Evolutionary conservation across 2,888 invertebrate genomes (phyloP), one percentile per base, ranked within the genome.

Genomic region (Drosophila meridiana): DNA sequence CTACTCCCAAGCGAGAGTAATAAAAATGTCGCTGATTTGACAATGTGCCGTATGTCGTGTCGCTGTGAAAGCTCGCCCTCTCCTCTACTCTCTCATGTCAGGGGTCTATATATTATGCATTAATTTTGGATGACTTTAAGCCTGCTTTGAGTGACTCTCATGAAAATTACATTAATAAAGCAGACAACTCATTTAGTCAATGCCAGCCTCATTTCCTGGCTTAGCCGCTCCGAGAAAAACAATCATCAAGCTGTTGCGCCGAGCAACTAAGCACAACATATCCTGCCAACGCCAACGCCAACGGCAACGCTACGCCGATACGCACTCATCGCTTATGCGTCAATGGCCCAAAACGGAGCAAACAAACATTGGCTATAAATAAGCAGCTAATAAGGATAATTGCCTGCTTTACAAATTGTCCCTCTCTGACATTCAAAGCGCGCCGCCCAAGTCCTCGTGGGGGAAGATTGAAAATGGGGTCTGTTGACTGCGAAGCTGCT

Each of bases 361-460:
- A 78, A 76, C 82, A 88, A 88, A 88, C 81, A 88, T 83, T 67
- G 85, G 79, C 81, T 73, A 86, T 83, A 90, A 89, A 87, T 84
- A 89, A 87, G 89, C 89, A 68, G 78, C 77, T 90, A 90, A 89
- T 89, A 90, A 89, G 84, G 81, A 89, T 90, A 89, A 89, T 89
- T 89, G 89, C 86, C 80, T 87, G 83, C 89, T 82, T 86, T 84
- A 78, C 88, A 88, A 87, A 85, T 85, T 86, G 83, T 86, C 80
- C 71, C 75, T 57, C 47, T 55, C 36, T 48, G 64, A 36, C 70
- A 62, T 62, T 61, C 70, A 34, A 64, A 59, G 43, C 40, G 58
- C 45, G 43, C n/a, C 42, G 7, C 14, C 40, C 40, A 40, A 2
- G 14, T 1, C 38, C 40, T 5, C 4, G 2, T 6, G 40, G 40